A percentile compares a stretch with the other conserved stretches of the same genome.
Conservation (phyloP, 2,888 invertebrate genomes). For the Drosophila gaucha region DNA sequence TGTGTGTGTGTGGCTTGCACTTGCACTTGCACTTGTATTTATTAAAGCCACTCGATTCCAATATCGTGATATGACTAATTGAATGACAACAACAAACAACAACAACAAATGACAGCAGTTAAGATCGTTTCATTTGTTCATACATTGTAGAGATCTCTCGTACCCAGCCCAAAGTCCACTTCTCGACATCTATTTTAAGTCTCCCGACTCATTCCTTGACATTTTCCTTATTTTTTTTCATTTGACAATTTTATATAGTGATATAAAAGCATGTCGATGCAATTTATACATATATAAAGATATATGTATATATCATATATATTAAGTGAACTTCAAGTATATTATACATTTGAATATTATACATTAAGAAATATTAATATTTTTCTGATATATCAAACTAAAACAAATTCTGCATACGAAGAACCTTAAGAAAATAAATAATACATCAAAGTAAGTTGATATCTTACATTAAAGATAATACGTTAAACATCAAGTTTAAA, state of each 20-base stretch:
- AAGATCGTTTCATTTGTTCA: neutral
- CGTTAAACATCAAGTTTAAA: too few relatives aligned
- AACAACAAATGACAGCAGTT: slow-evolving; percentile 5
- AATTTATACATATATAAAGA: neutral
- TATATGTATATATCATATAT: neutral
- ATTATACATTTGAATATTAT: too few relatives aligned
- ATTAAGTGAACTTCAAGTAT: too few relatives aligned
- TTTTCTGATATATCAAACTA: too few relatives aligned
- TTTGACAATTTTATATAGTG: neutral
- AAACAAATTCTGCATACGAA: too few relatives aligned
- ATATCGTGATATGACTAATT: slow-evolving; percentile 43
- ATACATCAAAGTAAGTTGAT: too few relatives aligned
- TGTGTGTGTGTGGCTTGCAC: slow-evolving; percentile 4
- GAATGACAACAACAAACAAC: slow-evolving; percentile 29
- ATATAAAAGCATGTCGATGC: neutral
- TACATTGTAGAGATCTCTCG: neutral
- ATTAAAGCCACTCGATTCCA: slow-evolving; percentile 22
- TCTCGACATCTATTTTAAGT: slow-evolving; percentile 13
- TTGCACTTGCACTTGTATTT: slow-evolving; percentile 35
- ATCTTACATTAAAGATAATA: too few relatives aligned
- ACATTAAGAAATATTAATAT: too few relatives aligned
- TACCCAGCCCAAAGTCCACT: slow-evolving; percentile 38
- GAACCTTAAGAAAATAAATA: too few relatives aligned
- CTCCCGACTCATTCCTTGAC: slow-evolving; percentile 20
- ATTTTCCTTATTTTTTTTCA: neutral